phyloP scores from a whole-genome alignment of 2,797 vertebrate species.

The Taeniopygia guttata region DNA sequence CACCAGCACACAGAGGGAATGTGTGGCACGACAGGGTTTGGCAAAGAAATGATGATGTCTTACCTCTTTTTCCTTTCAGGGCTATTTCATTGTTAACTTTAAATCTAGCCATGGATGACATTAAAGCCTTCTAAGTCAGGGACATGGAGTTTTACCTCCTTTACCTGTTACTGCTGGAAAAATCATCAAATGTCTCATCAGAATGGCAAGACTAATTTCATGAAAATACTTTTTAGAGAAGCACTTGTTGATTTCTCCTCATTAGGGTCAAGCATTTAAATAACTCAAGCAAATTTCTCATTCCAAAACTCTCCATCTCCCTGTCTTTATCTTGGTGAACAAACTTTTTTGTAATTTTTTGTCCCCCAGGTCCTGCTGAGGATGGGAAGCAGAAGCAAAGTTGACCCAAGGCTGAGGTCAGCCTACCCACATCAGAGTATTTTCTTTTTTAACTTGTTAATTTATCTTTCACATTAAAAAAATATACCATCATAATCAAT shows the following conservation, averaged over 20 bases:
- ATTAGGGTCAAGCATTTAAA: not conserved
- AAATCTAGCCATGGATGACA: not conserved
- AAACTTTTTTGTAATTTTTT: not conserved
- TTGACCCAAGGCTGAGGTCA: not conserved
- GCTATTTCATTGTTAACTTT: not conserved
- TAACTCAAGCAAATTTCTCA: not conserved
- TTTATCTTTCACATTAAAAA: not conserved
- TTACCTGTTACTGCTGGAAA: not conserved
- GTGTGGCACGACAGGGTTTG: not conserved
- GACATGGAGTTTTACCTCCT: not conserved
- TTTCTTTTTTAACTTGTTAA: not conserved
- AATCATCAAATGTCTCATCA: not conserved
- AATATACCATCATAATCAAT: not conserved
- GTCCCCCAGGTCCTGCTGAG: not conserved
- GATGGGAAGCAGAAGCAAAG: not conserved
- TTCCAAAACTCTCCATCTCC: not conserved
- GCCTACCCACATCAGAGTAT: not conserved
- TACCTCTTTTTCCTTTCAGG: not conserved
- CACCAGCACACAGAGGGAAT: not conserved
- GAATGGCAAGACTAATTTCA: fast-evolving
- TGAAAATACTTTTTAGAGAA: not conserved
- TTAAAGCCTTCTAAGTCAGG: not conserved
- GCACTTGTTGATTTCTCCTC: not conserved
- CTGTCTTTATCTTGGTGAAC: fast-evolving
- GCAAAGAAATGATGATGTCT: not conserved